phyloP scores from a whole-genome alignment of 2,888 invertebrate genomes.

The Chouioia cunea region DNA sequence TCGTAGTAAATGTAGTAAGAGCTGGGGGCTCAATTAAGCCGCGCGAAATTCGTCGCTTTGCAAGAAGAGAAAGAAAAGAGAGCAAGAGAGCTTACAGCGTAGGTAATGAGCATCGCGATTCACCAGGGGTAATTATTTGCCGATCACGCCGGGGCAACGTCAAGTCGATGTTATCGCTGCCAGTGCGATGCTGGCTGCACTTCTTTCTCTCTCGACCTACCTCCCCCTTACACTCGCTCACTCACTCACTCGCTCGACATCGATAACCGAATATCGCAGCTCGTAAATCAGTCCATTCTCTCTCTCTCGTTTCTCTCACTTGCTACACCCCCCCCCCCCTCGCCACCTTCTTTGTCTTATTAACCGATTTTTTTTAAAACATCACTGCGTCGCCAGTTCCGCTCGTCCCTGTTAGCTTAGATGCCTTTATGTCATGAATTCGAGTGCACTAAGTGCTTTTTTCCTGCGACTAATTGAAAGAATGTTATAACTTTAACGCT shows the following conservation, averaged over 20 bases:
- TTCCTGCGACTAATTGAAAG: no score
- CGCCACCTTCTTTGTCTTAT: conserved; percentile 24
- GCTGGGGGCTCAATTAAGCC: conserved; percentile 44
- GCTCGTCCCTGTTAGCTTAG: conserved; percentile 3
- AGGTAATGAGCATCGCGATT: conserved; percentile 7
- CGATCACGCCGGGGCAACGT: conserved; percentile 40
- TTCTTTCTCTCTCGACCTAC: no score
- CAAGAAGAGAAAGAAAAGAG: conserved; percentile 11
- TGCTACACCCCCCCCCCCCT: conserved; percentile 6
- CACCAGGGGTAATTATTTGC: conserved; percentile 41
- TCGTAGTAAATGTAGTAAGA: no score
- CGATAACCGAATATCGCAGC: conserved; percentile 53
- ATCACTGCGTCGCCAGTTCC: conserved; percentile 4
- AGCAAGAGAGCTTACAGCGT: neutral
- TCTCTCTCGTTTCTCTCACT: conserved; percentile 26
- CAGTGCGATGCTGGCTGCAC: conserved; percentile 7
- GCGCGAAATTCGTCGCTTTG: conserved; percentile 13
- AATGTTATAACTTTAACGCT: no score
- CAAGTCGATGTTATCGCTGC: conserved; percentile 52
- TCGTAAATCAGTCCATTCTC: conserved; percentile 50
- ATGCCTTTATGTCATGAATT: neutral
- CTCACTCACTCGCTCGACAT: conserved; percentile 47
- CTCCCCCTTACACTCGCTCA: no score
- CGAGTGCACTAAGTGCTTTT: no score
- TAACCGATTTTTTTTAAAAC: neutral